Evolutionary conservation across 1,140 invertebrate species (phyloP).

Genomic region (Pseudobourletiella spinata): DNA sequence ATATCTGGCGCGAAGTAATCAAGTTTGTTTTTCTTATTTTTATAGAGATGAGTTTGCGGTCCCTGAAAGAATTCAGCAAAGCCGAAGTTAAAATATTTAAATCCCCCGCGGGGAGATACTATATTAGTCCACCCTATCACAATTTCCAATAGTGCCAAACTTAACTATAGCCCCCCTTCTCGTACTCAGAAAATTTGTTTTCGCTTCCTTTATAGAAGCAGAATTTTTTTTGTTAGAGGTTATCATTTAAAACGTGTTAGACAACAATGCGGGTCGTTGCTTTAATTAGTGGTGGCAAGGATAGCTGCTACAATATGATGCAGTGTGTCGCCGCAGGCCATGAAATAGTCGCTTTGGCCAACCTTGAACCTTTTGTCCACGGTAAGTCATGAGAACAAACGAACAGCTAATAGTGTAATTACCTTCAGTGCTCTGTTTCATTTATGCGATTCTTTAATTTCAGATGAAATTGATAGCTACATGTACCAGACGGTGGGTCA

Average conservation of each 20-base stretch:
- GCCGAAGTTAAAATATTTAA: background rate
- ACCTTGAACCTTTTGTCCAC: slow-evolving; percentile 78
- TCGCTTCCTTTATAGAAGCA: background rate
- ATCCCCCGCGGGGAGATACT: background rate
- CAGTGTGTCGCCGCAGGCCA: slow-evolving; percentile 93
- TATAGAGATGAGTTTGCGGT: background rate
- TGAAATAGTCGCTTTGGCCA: slow-evolving; percentile 90
- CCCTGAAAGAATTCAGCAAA: background rate
- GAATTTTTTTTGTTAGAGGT: background rate
- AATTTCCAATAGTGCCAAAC: background rate
- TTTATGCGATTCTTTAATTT: too few relatives aligned
- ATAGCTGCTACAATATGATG: slow-evolving; percentile 98
- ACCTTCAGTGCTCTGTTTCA: too few relatives aligned
- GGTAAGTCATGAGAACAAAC: too few relatives aligned
- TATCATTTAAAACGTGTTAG: background rate
- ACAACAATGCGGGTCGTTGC: slow-evolving; percentile 72
- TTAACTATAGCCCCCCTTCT: too few relatives aligned
- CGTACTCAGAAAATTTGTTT: background rate
- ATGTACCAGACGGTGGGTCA: slow-evolving; percentile 99
- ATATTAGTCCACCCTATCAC: background rate
- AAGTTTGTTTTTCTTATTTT: background rate
- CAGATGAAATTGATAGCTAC: slow-evolving; percentile 94
- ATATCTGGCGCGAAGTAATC: too few relatives aligned
- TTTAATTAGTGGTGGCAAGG: slow-evolving; percentile 93
- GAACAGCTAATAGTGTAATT: too few relatives aligned